Conservation (phyloP, 2,113 vertebrate genomes). For the Ranitomeya imitator region DNA sequence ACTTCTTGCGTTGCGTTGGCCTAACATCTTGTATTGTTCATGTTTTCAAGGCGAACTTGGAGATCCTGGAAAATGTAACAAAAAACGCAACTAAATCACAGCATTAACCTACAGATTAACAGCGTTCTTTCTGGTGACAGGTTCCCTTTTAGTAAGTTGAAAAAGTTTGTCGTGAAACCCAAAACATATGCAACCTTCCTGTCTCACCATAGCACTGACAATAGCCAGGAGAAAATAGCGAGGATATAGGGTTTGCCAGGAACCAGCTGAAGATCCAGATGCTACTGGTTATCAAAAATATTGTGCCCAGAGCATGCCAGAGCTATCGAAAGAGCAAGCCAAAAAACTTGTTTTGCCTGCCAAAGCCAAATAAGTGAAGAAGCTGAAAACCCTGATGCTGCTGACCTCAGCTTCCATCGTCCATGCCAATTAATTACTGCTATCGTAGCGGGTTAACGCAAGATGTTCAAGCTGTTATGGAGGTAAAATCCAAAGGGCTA, state of each 20-base stretch:
- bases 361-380: conserved; percentile 29
- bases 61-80: too few relatives aligned
- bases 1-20: too few relatives aligned
- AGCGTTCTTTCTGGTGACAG: too few relatives aligned
- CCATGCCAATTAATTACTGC: conserved; percentile 13
- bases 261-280: conserved; percentile 54
- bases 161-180: background rate
- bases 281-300: conserved; percentile 51
- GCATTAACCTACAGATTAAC: too few relatives aligned
- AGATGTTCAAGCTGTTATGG: conserved; percentile 12
- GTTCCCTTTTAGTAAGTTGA: background rate
- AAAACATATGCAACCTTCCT: conserved; percentile 47
- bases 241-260: background rate
- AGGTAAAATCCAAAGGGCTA: conserved; percentile 1
- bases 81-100: too few relatives aligned
- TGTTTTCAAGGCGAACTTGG: too few relatives aligned
- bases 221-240: conserved; percentile 8
- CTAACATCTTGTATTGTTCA: too few relatives aligned
- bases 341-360: background rate
- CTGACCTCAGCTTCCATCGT: background rate
- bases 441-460: background rate
- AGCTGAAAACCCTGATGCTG: conserved; percentile 6
- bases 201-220: background rate
- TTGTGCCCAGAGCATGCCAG: conserved; percentile 25
- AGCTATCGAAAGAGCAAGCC: conserved; percentile 6